These are phyloP conservation scores for Limanda limanda DNA, from an alignment of 2,113 vertebrate genomes.

Conservation along the genomic window DNA sequence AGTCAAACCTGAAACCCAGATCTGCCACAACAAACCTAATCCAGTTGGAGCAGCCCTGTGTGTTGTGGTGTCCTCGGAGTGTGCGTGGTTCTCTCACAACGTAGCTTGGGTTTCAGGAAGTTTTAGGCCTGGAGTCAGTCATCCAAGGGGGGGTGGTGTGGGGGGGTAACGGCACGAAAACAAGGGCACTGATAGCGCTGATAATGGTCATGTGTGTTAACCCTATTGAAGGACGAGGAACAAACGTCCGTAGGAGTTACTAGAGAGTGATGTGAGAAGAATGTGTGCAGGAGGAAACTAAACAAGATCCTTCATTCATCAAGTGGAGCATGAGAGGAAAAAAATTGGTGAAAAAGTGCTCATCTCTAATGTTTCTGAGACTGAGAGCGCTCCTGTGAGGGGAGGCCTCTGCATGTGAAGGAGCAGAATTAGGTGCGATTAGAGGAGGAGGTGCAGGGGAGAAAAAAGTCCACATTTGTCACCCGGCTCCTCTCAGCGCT, in stretches of 20 bases:
- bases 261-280: conserved; percentile 19
- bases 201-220: conserved; percentile 39
- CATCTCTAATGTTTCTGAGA: conserved; percentile 26
- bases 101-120: conserved; percentile 74
- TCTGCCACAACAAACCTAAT: conserved; percentile 81
- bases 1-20: conserved; percentile 79
- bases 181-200: conserved; percentile 53
- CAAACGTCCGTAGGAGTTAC: conserved; percentile 20
- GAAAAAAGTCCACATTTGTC: conserved; percentile 60
- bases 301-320: conserved; percentile 21
- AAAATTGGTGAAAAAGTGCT: not conserved
- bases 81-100: conserved; percentile 68
- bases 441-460: conserved; percentile 29
- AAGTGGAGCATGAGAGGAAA: not conserved
- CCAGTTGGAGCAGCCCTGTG: conserved; percentile 70
- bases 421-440: conserved; percentile 68
- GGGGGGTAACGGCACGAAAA: conserved; percentile 35
- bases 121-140: conserved; percentile 73
- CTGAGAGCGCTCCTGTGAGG: conserved; percentile 46
- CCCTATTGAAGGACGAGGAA: conserved; percentile 42
- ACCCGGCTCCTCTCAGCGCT: conserved; percentile 61
- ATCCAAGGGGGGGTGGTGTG: conserved; percentile 18
- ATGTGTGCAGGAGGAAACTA: conserved; percentile 10
- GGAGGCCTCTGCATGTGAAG: conserved; percentile 44
- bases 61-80: conserved; percentile 70